Percentiles rank a stretch among this genome's conserved stretches.
Evolutionary conservation across 2,113 vertebrate species (phyloP).

Genomic region (Dipodomys stephensi): DNA sequence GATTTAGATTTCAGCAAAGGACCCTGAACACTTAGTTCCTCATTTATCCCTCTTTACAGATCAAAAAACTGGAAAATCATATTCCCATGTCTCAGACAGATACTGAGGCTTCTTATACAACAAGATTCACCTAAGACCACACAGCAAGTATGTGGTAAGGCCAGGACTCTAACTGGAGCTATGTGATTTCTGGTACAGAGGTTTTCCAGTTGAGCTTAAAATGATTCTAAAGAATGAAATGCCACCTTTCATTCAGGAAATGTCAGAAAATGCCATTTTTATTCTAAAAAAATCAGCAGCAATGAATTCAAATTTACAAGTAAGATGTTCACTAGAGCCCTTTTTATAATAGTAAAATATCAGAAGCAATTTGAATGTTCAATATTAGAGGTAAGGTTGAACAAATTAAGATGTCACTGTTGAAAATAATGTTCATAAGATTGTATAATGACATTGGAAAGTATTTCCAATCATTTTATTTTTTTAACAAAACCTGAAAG

Average conservation of each 20-base stretch:
- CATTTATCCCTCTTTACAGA: not conserved
- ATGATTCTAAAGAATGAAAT: slow-evolving; percentile 10
- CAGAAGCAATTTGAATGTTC: slow-evolving; percentile 40
- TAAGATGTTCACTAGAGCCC: slow-evolving; percentile 46
- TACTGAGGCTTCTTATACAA: not conserved
- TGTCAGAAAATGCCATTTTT: slow-evolving; percentile 27
- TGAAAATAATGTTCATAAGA: slow-evolving; percentile 33
- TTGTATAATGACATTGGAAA: slow-evolving; percentile 40
- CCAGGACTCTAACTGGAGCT: not conserved
- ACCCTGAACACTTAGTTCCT: not conserved
- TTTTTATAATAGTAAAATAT: slow-evolving; percentile 24
- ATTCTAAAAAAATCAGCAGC: slow-evolving; percentile 48
- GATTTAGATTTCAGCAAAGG: not conserved
- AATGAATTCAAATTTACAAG: slow-evolving; percentile 49
- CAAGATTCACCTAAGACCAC: not conserved
- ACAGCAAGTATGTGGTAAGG: not conserved
- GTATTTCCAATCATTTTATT: slow-evolving; percentile 31
- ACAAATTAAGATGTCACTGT: slow-evolving; percentile 23
- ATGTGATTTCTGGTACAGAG: not conserved
- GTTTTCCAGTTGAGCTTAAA: not conserved
- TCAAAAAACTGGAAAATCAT: not conserved
- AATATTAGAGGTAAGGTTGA: slow-evolving; percentile 47
- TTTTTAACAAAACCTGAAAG: not conserved
- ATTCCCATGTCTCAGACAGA: slow-evolving; percentile 19
- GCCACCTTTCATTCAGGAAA: slow-evolving; percentile 46